Evolutionary conservation across 2,113 vertebrate genomes (phyloP).

Genomic region (Athene cunicularia): DNA sequence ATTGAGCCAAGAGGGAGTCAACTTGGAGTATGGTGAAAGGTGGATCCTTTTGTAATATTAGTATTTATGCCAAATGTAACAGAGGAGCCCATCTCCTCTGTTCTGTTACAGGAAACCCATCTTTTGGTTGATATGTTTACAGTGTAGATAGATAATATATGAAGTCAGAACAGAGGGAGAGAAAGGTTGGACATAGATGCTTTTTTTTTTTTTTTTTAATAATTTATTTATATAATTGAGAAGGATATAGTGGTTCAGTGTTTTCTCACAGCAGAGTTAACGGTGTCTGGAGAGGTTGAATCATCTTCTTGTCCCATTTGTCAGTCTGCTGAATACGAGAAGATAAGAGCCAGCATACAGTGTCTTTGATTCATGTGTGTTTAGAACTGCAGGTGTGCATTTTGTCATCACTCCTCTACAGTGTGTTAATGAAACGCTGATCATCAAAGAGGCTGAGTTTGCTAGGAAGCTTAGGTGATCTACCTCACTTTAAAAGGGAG

Average conservation of each 20-base stretch:
- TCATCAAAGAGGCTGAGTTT: not conserved
- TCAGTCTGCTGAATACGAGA: not conserved
- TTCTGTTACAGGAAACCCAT: not conserved
- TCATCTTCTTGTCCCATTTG: slow-evolving; percentile 33
- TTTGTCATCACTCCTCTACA: not conserved
- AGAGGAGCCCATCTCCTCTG: not conserved
- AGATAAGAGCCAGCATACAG: not conserved
- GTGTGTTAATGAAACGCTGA: not conserved
- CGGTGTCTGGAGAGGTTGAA: slow-evolving; percentile 21
- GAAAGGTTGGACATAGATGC: not conserved
- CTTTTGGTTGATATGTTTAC: not conserved
- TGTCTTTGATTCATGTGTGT: not conserved
- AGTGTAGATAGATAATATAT: not conserved
- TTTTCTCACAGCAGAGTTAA: slow-evolving; percentile 15
- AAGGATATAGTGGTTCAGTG: not conserved
- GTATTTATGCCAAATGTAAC: not conserved
- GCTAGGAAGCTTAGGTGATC: not conserved
- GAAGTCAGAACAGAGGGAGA: not conserved
- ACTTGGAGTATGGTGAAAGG: not conserved
- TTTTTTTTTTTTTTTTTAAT: not conserved
- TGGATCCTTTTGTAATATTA: not conserved
- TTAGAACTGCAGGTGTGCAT: not conserved
- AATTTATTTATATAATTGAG: not conserved
- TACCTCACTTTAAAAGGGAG: not conserved
- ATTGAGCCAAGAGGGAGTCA: not conserved